Evolutionary conservation across 2,888 invertebrate genomes (phyloP).

Genomic region (Drosophila conformis): DNA sequence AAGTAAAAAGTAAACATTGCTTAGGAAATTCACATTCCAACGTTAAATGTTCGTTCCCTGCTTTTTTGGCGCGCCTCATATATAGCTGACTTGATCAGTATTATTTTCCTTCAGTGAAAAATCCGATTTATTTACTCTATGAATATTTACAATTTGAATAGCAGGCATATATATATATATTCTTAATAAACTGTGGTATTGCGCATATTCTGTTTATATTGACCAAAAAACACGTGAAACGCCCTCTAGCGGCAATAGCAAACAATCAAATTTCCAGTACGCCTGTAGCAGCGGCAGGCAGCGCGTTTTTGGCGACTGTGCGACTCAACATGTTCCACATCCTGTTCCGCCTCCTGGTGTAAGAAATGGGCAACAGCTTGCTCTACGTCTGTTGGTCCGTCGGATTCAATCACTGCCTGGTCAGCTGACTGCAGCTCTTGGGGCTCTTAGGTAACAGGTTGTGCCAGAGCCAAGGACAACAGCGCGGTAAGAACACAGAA

Average conservation of each 20-base stretch:
- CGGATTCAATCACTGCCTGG: background rate
- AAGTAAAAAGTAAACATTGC: slow-evolving; percentile 3
- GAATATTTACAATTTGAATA: background rate
- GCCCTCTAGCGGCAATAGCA: slow-evolving; percentile 16
- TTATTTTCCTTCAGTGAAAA: background rate
- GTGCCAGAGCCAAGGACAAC: slow-evolving; percentile 4
- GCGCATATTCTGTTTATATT: background rate
- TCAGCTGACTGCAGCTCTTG: background rate
- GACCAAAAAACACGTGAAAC: background rate
- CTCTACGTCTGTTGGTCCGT: slow-evolving; percentile 9
- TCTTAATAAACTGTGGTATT: background rate
- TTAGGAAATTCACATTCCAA: background rate
- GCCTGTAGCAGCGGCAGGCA: slow-evolving; percentile 18
- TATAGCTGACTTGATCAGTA: background rate
- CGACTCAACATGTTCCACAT: background rate
- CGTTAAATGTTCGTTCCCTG: slow-evolving; percentile 2
- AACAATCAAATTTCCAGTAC: background rate
- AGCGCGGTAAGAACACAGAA: background rate
- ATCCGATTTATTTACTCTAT: background rate
- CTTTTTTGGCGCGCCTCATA: slow-evolving; percentile 16
- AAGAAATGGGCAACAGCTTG: slow-evolving; percentile 4
- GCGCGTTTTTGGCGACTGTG: slow-evolving; percentile 35
- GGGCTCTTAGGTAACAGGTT: background rate
- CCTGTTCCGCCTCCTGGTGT: background rate
- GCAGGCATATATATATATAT: background rate